Percentiles rank a stretch among this genome's conserved stretches.
phyloP scores from a whole-genome alignment of 2,888 invertebrate genomes.

The Saturnia japonica region DNA sequence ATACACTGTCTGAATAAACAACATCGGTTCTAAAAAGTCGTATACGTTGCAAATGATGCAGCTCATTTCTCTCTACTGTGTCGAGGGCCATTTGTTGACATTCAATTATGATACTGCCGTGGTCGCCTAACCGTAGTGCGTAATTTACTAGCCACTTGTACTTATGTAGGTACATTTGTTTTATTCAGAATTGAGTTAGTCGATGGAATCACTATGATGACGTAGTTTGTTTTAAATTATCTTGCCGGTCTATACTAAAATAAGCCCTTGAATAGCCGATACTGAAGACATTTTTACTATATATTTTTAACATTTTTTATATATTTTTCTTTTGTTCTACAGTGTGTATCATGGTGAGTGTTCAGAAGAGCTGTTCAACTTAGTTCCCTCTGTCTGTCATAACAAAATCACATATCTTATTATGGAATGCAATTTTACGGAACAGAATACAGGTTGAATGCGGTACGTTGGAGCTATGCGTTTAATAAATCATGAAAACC shows the following conservation, averaged over 20 bases:
- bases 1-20: no score
- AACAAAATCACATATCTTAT: not conserved
- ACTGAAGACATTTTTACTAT: not conserved
- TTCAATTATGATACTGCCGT: slow-evolving; percentile 40
- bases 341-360: not conserved
- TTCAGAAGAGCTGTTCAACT: no score
- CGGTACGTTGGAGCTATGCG: slow-evolving; percentile 58
- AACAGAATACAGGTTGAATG: slow-evolving; percentile 34
- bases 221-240: not conserved
- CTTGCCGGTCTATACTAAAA: not conserved
- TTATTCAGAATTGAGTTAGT: not conserved
- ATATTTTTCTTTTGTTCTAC: not conserved
- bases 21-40: no score
- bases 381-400: no score
- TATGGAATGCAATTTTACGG: not conserved
- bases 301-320: not conserved
- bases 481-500: slow-evolving; percentile 71
- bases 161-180: slow-evolving; percentile 22
- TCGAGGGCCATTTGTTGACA: slow-evolving; percentile 36
- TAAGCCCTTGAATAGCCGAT: not conserved
- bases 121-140: slow-evolving; percentile 25
- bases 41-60: not conserved
- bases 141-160: slow-evolving; percentile 39
- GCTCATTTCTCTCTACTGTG: not conserved
- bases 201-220: not conserved